A percentile compares a stretch with the other conserved stretches of the same genome.
Evolutionary conservation across 2,888 invertebrate species (phyloP).

Genomic region (Flexamia atlantica): DNA sequence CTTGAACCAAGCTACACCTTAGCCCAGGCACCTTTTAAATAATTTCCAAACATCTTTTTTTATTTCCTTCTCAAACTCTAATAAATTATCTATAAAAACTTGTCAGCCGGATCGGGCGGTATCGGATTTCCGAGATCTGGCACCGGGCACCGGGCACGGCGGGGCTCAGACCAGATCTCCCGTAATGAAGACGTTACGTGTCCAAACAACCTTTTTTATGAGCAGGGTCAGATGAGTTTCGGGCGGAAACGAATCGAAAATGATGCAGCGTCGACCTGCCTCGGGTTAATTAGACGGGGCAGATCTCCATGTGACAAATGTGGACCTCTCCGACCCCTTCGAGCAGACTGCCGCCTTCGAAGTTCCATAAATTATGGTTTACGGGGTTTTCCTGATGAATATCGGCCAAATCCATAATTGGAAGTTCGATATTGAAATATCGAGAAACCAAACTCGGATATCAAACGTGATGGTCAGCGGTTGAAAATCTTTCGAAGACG

Average conservation of each 20-base stretch:
- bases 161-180: conserved; percentile 6
- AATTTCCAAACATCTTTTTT: too few relatives aligned
- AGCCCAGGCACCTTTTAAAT: too few relatives aligned
- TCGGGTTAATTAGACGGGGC: background rate
- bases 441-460: too few relatives aligned
- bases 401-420: too few relatives aligned
- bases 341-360: conserved; percentile 5
- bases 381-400: too few relatives aligned
- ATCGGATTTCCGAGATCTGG: conserved; percentile 11
- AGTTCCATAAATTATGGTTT: too few relatives aligned
- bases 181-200: conserved; percentile 25
- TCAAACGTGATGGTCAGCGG: too few relatives aligned
- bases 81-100: too few relatives aligned
- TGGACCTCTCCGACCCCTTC: background rate
- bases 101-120: background rate
- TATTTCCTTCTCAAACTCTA: too few relatives aligned
- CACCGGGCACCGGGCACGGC: background rate
- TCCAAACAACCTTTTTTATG: conserved; percentile 34
- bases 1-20: too few relatives aligned
- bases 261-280: conserved; percentile 29
- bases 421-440: too few relatives aligned
- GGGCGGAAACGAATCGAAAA: conserved; percentile 38
- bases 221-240: conserved; percentile 21
- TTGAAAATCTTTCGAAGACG: too few relatives aligned
- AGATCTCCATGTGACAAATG: conserved; percentile 24